Evolutionary conservation across 2,113 vertebrate genomes (phyloP).

Genomic region (Hirundichthys speculiger): DNA sequence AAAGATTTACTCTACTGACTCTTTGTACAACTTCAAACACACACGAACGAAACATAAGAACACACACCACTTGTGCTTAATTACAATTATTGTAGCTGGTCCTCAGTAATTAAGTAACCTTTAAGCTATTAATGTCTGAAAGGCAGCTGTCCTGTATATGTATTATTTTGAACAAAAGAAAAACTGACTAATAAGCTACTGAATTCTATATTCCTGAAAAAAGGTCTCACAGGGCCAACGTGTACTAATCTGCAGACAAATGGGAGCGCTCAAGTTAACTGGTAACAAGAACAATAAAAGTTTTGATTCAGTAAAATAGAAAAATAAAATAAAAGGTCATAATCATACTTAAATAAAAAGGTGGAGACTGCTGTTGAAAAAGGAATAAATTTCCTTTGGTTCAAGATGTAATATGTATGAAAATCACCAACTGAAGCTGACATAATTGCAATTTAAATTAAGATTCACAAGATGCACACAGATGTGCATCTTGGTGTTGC

Average conservation of each 20-base stretch:
- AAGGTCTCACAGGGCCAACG: not conserved
- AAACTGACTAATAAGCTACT: not conserved
- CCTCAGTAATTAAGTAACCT: conserved; percentile 1
- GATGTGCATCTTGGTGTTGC: not conserved
- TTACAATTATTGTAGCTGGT: conserved; percentile 3
- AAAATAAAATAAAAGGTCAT: too few relatives aligned
- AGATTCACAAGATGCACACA: not conserved
- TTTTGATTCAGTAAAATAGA: not conserved
- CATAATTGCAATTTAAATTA: not conserved
- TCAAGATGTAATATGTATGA: too few relatives aligned
- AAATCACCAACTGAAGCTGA: too few relatives aligned
- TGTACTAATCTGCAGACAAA: not conserved
- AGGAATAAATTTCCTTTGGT: too few relatives aligned
- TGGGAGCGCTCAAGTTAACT: not conserved
- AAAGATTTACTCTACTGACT: not conserved
- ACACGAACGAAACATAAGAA: not conserved
- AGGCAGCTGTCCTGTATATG: not conserved
- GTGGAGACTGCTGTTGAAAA: too few relatives aligned
- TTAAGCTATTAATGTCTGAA: not conserved
- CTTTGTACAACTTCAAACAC: not conserved
- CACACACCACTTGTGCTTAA: not conserved
- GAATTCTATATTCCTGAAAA: not conserved
- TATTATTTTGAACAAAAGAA: not conserved
- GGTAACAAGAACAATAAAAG: not conserved
- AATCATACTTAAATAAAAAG: too few relatives aligned